Evolutionary conservation across 2,888 invertebrate genomes (phyloP), one percentile per base, ranked within the genome.

Genomic region (Drosophila pseudotakahashii): DNA sequence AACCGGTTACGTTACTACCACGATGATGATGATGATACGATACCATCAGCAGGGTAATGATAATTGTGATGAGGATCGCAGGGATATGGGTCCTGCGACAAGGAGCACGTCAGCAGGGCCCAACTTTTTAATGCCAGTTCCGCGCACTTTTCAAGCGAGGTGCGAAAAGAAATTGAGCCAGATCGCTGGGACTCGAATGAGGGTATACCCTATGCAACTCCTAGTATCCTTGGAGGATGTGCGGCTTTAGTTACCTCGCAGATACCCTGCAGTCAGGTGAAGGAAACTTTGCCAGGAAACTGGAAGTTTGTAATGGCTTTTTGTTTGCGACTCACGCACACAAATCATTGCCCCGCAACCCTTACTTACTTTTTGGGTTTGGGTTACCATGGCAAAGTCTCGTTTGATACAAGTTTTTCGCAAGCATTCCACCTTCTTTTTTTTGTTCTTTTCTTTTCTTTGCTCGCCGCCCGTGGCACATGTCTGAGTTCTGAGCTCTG

Each of bases 111-210:
- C 39, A 34, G 44, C 81, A 86, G 78, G 39, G 23, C 51, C 9
- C 52, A 74, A 67, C 64, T 83, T 75, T 83, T 88, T 83, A 81
- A 88, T 78, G 84, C 50, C 66, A 78, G 48, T 86, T 86, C 69
- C 37, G 62, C 50, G 69, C 70, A 82, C 73, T 85, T 75, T 79
- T 54, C 26, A 36, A 34, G 7, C 53, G 26, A 83, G 81, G 86
- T 80, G 86, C 61, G 70, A 76, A 74, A 59, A 71, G 39, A 16
- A 53, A 58, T 64, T 34, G 62, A 41, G 34, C 30, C 30, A 13
- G 11, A 10, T 11, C n/a, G 19, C 11, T 2, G 3, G 14, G 13
- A 11, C 1, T 36, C 52, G 55, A 51, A 7, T 0, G 16, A 2
- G 37, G 30, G n/a, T 0, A 7, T 58, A 57, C 30, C 59, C 57